Base-by-base conservation (phyloP, 1,140 invertebrate genomes). In the Atta texana region DNA sequence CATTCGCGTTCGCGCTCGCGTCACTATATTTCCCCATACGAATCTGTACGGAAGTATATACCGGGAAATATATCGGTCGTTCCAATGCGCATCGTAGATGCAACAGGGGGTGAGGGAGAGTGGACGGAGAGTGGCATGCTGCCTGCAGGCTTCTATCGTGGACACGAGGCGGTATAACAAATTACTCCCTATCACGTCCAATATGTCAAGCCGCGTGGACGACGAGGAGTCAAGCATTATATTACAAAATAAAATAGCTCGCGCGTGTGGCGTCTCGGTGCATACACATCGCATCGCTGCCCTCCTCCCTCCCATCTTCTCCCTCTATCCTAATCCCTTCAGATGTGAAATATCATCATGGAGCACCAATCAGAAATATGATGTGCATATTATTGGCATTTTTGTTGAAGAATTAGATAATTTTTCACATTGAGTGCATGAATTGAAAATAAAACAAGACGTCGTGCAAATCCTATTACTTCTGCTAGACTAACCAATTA, bases 111-210 rank as follows among this genome's bases (percentile, higher is more conserved):
- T n/a, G 8, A 18, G 31, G 53, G 24, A 10, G 53, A 59, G 31
- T 31, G 18, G 7, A 10, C 28, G 31, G 57, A 75, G 51, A 49
- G 21, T 51, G 39, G 16, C 61, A 31, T 51, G 39, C n/a, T 55
- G 49, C 49, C 28, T 61, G 34, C 18, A 28, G 76, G 64, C 85
- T 87, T 75, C 88, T 87, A 86, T 87, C 87, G 77, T 51, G 89
- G 53, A 85, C 71, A 68, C 63, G 28, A 57, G 69, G 34, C 51
- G 76, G 87, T 82, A 86, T 91, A 89, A 90, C 89, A 90, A 80
- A 91, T 91, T 90, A 89, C 85, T 89, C 90, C 77, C 63, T 91
- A 91, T 91, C 89, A 82, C 87, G 87, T 80, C 87, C 89, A 90
- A 91, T 91, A 91, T 90, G 89, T 91, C 89, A 87, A 74, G 64